Percentiles rank a stretch among this genome's conserved stretches.
These are phyloP conservation scores for Diorhabda carinulata DNA, from an alignment of 1,140 invertebrate species.

Conservation along the genomic window DNA sequence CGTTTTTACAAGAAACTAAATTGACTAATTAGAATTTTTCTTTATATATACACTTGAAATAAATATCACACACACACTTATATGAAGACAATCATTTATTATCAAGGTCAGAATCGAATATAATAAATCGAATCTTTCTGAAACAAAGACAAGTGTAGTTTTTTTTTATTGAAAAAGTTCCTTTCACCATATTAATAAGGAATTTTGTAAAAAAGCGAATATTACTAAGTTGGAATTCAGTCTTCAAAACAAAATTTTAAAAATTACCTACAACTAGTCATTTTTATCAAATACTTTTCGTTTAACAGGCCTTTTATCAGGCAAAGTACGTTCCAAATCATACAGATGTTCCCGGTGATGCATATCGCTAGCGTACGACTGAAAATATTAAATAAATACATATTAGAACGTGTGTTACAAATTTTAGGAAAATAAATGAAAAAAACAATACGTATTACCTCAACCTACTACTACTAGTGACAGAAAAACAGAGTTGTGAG, in stretches of 20 bases:
- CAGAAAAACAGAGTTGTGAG: too few relatives aligned
- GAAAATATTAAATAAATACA: constrained; percentile 34
- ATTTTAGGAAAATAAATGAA: too few relatives aligned
- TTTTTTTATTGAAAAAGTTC: not conserved
- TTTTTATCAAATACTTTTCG: constrained; percentile 25
- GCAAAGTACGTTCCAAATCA: constrained; percentile 47
- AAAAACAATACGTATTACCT: too few relatives aligned
- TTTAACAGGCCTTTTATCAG: constrained; percentile 36
- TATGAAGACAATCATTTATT: not conserved
- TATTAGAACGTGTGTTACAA: not conserved
- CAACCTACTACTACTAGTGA: too few relatives aligned
- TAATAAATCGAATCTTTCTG: too few relatives aligned
- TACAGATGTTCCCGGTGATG: constrained; percentile 53
- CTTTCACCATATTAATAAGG: constrained; percentile 5
- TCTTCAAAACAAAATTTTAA: constrained; percentile 19
- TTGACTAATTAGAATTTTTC: not conserved
- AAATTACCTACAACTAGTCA: constrained; percentile 12
- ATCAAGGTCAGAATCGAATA: not conserved
- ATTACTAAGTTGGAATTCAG: constrained; percentile 14
- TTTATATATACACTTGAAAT: constrained; percentile 14
- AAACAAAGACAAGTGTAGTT: too few relatives aligned
- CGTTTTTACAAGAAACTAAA: constrained; percentile 11
- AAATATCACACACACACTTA: constrained; percentile 14
- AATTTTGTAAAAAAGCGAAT: constrained; percentile 57
- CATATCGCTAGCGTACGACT: constrained; percentile 56